Evolutionary conservation across 2,113 vertebrate species (phyloP).

Genomic region (Crotalus tigris): DNA sequence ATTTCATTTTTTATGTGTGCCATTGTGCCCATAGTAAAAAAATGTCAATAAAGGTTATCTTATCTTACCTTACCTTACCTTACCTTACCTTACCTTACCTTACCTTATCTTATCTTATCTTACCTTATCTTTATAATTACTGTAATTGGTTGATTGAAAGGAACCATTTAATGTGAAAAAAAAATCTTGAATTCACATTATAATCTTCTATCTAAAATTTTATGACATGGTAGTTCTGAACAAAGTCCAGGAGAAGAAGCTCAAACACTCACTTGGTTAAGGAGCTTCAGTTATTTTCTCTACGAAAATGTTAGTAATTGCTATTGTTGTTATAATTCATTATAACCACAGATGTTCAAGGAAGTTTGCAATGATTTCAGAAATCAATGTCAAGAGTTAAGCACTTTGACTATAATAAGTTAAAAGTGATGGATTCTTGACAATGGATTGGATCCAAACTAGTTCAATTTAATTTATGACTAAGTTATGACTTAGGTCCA

Average conservation of each 20-base stretch:
- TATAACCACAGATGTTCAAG: background rate
- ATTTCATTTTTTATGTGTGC: too few species aligned
- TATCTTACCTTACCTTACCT: too few species aligned
- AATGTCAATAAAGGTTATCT: too few species aligned
- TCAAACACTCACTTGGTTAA: background rate
- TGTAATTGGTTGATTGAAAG: background rate
- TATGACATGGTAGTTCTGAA: background rate
- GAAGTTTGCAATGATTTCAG: background rate
- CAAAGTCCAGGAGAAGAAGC: background rate
- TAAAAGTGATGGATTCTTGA: slow-evolving; percentile 6
- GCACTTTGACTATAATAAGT: slow-evolving; percentile 12
- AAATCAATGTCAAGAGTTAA: background rate
- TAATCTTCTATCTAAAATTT: background rate
- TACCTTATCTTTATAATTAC: background rate
- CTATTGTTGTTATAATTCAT: background rate
- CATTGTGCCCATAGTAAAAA: too few species aligned
- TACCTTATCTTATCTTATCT: too few species aligned
- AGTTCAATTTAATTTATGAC: background rate
- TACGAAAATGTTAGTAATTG: too few species aligned
- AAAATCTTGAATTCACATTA: background rate
- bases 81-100: background rate
- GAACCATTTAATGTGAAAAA: background rate
- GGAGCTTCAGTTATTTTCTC: background rate
- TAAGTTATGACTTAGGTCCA: background rate
- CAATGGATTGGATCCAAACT: background rate